Base-by-base conservation (phyloP, 2,113 vertebrate species). In the Serinus canaria region DNA sequence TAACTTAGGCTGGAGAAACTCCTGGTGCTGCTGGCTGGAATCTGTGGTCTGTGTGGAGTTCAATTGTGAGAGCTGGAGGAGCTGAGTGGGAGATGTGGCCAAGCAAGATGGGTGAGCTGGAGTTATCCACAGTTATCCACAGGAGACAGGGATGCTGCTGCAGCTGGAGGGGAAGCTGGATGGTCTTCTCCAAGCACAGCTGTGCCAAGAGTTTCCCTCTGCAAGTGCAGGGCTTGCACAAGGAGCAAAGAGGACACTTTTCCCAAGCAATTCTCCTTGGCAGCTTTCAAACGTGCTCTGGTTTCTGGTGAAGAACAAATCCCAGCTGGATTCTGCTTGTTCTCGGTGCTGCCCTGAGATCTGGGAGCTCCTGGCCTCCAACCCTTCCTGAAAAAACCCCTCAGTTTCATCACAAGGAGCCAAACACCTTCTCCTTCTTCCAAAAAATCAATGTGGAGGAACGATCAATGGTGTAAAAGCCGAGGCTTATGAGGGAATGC, bases 251-350 rank as follows among this genome's bases (percentile, higher is more conserved):
- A 46, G 24, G 59, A 12, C n/a, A 12, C n/a, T 83, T 72, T 50
- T 70, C n/a, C 83, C 86, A 86, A 80, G 25, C 53, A 75, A 2
- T 80, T 90, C 50, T 91, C 41, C 46, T 49, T 69, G 75, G 55
- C 58, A 80, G 68, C 58, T 82, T 91, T 78, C 4, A 4, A 84
- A 81, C 0, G 0, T 46, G 43, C 35, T 81, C 63, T 0, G 2
- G 53, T 43, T 86, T 84, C 23, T 46, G 25, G 70, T 2, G 5
- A 69, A 43, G 76, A 62, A 62, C 44, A 69, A 83, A 94, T 69
- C 85, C 50, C 50, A 53, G 9, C 41, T 58, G 78, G 78, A 76
- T 94, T 60, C 47, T 85, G 69, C 62, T 46, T 75, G 52, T n/a
- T 67, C 41, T 43, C 16, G 77, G 43, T 3, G 2, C 30, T 72